Evolutionary conservation across 1,140 invertebrate genomes (phyloP), one percentile per base, ranked within the genome.

Genomic region (Trachymyrmex septentrionalis): DNA sequence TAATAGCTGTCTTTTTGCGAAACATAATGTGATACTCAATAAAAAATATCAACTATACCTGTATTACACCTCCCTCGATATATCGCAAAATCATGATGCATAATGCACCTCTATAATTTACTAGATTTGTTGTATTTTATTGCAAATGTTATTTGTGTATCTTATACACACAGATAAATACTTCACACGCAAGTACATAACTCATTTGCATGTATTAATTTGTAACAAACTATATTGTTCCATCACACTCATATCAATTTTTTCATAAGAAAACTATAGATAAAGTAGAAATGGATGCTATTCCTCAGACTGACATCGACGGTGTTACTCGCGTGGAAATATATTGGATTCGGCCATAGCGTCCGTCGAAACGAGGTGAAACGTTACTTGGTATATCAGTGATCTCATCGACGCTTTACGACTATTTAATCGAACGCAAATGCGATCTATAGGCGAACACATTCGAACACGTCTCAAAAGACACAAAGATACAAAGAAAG

Each of bases 301-400:
- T 38, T 7, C 14, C 24, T 1, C 34, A 9, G 24, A 14, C 57
- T 27, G 44, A 64, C 75, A 77, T 48, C 48, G 38, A 38, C 16
- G 10, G 6, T 27, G 19, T 77, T 38, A 77, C 16, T 59, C 57
- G 75, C 24, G 57, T 55, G 53, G 72, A 75, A 38, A 38, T 59
- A 24, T 16, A 64, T 48, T 19, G 14, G 3, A 48, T 10, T 77
- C 57, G 16, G 24, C 53, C 53, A 30, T 55, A 38, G 59, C 34
- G n/a, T n/a, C 50, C 24, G 24, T 64, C 24, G 30, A 27, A 2
- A 27, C 38, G 14, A 19, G 21, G 21, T 21, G 9, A 16, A n/a
- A 44, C 55, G 34, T 38, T 76, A 59, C 30, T 38, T 24, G 21
- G 19, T 57, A 24, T 55, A 55, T 55, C 19, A 3, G 57, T 5